These are phyloP conservation scores for Dolomedes plantarius DNA, from an alignment of 2,888 invertebrate genomes.

Conservation along the genomic window DNA sequence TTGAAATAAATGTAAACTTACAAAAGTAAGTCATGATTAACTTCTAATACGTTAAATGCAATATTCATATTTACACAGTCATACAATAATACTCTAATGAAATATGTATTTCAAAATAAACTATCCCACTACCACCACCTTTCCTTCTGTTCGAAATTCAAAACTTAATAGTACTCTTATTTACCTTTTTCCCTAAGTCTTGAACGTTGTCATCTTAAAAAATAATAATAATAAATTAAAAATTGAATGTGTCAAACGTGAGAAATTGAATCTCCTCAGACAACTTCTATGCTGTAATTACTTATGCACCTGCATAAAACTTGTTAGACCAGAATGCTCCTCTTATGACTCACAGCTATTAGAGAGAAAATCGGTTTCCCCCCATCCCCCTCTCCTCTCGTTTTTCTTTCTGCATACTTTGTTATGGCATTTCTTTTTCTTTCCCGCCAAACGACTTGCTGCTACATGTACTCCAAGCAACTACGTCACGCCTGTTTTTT, in stretches of 20 bases:
- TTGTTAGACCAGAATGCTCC: neutral
- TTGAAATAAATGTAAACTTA: too few relatives aligned
- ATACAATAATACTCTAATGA: too few relatives aligned
- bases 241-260: neutral
- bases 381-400: too few relatives aligned
- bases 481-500: constrained; percentile 13
- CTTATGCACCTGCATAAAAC: constrained; percentile 10
- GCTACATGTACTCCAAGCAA: constrained; percentile 7
- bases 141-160: too few relatives aligned
- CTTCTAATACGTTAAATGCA: too few relatives aligned
- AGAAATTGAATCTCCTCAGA: neutral
- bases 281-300: neutral
- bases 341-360: constrained; percentile 15
- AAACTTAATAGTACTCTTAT: too few relatives aligned
- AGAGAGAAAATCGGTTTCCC: constrained; percentile 3
- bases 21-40: too few relatives aligned
- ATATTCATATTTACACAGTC: too few relatives aligned
- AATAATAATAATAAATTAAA: neutral
- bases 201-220: neutral
- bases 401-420: neutral
- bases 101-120: too few relatives aligned
- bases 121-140: too few relatives aligned
- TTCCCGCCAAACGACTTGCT: constrained; percentile 13
- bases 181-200: too few relatives aligned
- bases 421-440: neutral